A percentile compares a stretch with the other conserved stretches of the same genome.
These are phyloP conservation scores for Talpa occidentalis DNA, from an alignment of 2,113 vertebrate species.

Conservation along the genomic window DNA sequence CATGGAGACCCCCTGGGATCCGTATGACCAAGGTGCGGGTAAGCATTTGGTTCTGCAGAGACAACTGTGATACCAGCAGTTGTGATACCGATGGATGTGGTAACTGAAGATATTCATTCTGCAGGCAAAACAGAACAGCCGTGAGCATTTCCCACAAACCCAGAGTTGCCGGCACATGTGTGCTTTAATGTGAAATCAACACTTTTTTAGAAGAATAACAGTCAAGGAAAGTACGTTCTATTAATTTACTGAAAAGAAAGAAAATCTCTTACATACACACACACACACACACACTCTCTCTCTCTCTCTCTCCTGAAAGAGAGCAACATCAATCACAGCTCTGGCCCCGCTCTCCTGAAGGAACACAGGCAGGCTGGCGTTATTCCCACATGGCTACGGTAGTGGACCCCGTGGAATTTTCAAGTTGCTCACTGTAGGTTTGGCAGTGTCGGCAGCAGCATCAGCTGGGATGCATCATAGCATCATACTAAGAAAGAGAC, in stretches of 20 bases:
- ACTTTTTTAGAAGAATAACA: neutral
- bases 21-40: neutral
- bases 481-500: neutral
- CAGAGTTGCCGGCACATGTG: neutral
- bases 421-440: neutral
- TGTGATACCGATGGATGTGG: too few species aligned
- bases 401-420: too few species aligned
- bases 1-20: fast-evolving
- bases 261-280: neutral
- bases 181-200: too few species aligned
- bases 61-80: neutral
- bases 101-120: neutral
- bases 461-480: neutral
- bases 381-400: fast-evolving
- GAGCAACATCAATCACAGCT: neutral
- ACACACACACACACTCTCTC: too few species aligned
- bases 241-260: neutral
- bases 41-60: neutral
- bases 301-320: neutral
- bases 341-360: neutral
- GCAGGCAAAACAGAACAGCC: neutral
- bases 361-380: neutral
- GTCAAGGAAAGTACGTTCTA: neutral
- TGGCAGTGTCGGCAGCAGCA: neutral
- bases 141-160: neutral